Conservation (phyloP, 2,113 vertebrate species). For the Ptilonorhynchus violaceus region DNA sequence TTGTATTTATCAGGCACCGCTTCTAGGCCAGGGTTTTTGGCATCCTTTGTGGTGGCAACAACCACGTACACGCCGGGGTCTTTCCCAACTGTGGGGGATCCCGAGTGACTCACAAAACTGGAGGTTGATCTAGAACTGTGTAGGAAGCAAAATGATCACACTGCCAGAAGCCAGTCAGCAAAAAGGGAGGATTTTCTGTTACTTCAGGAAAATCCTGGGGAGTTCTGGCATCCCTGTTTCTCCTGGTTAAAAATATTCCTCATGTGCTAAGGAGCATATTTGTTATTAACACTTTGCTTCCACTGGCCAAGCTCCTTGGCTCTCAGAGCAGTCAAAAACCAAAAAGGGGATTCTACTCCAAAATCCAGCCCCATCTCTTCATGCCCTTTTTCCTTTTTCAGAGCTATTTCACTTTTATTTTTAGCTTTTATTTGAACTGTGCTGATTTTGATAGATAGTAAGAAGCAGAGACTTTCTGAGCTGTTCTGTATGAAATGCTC, state of each 20-base stretch:
- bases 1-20: not conserved
- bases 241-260: not conserved
- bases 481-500: not conserved
- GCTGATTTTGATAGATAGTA: not conserved
- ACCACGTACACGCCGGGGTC: not conserved
- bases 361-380: not conserved
- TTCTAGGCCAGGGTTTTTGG: not conserved
- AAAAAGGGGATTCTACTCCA: not conserved
- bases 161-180: constrained; percentile 24
- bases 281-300: not conserved
- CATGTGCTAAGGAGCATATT: too few species aligned
- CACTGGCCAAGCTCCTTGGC: not conserved
- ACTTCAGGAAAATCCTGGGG: not conserved
- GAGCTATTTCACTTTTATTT: not conserved
- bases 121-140: constrained; percentile 38
- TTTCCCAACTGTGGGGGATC: constrained; percentile 27
- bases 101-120: constrained; percentile 3
- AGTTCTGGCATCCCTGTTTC: not conserved
- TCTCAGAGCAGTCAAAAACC: not conserved
- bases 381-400: not conserved
- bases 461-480: not conserved
- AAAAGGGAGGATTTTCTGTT: not conserved
- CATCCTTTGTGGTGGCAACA: not conserved
- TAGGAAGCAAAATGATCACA: constrained; percentile 33
- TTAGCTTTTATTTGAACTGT: not conserved